Base-by-base conservation (phyloP, 2,797 vertebrate genomes). In the Coccyzus lansbergi region DNA sequence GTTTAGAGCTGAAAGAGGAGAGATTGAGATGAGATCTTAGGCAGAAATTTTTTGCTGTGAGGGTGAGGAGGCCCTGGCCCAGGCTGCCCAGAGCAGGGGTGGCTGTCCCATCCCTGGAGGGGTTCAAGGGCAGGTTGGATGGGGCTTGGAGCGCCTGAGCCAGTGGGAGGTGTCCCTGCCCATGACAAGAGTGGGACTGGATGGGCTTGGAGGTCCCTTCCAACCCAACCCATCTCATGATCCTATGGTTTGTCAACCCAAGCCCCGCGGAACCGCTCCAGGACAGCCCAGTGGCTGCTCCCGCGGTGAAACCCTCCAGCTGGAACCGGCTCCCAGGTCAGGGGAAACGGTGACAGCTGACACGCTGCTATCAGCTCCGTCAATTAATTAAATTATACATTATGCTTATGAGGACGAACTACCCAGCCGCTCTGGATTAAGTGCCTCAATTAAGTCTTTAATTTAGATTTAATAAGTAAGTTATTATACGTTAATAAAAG, bases 401-500 rank as follows among this genome's bases (percentile, higher is more conserved):
- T 97, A 97, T 97, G 94, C 96, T 96, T 96, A 97, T 97, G 95
- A 97, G 96, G 86, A 95, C 96, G 97, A 93, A 97, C 94, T 83
- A 95, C 96, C 46, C 95, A 97, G 96, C 90, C 92, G 77, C 93
- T 97, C 96, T 82, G 97, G 97, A 97, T 97, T 96, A 97, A 97
- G 95, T 86, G 94, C 97, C 15, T 94, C 97, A 98, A 98, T 98
- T 98, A 98, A 97, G 97, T 92, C 95, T 97, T 98, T 97, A 97
- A 98, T 98, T 98, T 98, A 94, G 96, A 93, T 97, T 97, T 98
- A 97, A 96, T 98, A 98, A 97, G 94, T 86, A 83, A 98, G 96
- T 98, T 98, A 96, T 98, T 97, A 94, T 96, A 95, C 93, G 95
- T 91, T 98, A 98, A 97, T 98, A 97, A 97, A 97, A 97, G 97